Evolutionary conservation across 2,888 invertebrate genomes (phyloP).

Genomic region (Anthrax anthrax): DNA sequence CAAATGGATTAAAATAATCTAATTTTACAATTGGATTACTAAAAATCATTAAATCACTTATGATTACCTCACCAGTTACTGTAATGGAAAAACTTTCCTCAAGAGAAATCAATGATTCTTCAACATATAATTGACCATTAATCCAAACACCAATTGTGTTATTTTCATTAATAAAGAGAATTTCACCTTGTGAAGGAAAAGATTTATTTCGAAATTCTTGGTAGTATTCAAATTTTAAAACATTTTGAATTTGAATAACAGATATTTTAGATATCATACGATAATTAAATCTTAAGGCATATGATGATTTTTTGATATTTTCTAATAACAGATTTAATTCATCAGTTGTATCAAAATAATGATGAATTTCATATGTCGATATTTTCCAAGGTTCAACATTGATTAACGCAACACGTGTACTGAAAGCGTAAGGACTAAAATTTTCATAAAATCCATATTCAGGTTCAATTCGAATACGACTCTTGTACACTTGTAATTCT

Average conservation of each 20-base stretch:
- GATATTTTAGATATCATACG: background rate
- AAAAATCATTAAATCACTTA: slow-evolving; percentile 4
- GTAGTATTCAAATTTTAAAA: background rate
- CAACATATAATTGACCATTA: slow-evolving; percentile 4
- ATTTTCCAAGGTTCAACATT: slow-evolving; percentile 1
- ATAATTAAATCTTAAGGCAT: slow-evolving; percentile 3
- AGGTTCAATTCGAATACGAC: slow-evolving; percentile 3
- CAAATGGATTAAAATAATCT: slow-evolving; percentile 2
- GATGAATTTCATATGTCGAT: slow-evolving; percentile 3
- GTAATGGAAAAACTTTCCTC: background rate
- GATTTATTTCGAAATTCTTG: background rate
- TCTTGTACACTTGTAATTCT: background rate
- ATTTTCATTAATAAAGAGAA: slow-evolving; percentile 3
- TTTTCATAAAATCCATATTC: slow-evolving; percentile 8
- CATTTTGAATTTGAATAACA: background rate
- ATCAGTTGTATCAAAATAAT: background rate
- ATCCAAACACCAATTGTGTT: slow-evolving; percentile 5
- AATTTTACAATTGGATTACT: slow-evolving; percentile 1
- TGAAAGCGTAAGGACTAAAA: slow-evolving; percentile 5
- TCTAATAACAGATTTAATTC: background rate
- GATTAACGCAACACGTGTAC: slow-evolving; percentile 3
- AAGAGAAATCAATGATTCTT: background rate
- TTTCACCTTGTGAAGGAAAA: slow-evolving; percentile 3
- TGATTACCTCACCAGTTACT: background rate
- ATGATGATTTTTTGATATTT: slow-evolving; percentile 1